Base-by-base conservation (phyloP, 2,797 vertebrate genomes). In the Pangasius mekongensis region DNA sequence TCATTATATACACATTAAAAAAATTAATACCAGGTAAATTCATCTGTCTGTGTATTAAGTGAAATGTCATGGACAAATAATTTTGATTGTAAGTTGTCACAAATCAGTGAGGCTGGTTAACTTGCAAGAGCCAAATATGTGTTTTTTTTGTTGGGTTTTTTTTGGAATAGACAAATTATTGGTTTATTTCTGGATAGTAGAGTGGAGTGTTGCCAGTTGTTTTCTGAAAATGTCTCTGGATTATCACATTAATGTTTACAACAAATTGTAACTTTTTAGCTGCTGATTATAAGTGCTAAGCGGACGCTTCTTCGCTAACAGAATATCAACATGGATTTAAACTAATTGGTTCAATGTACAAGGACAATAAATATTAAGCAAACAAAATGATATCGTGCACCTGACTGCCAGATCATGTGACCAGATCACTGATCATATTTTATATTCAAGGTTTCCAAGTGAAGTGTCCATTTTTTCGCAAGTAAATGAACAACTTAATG, bases 331-430 rank as follows among this genome's bases (percentile, higher is more conserved):
- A 78, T 60, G 85, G 87, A 89, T 82, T 43, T 83, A 43, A 64
- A 18, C 52, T 10, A 27, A 66, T 24, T 60, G 60, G 60, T 83
- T 64, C 39, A 54, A 64, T 62, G 81, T 83, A 66, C 27, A 83
- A 64, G 27, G 27, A 83, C 24, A n/a, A 83, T 39, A 81, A 58
- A 81, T 36, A 22, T 62, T 27, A 69, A 71, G 43, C 54, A 39
- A 78, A 73, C 39, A 43, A 69, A 78, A 39, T 64, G 36, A 58
- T 69, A 49, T 83, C 85, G 87, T 76, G 76, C 89, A 86, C 86
- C 93, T 92, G 90, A 95, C 95, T 96, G 95, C 95, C 94, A 95
- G 94, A 93, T 93, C 87, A 89, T 86, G 92, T 86, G 90, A 93
- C 92, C 91, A 0, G 87, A 89, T 91, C 92, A 87, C 93, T 93